Conservation (phyloP, 2,888 invertebrate genomes). For the Dugesia japonica region DNA sequence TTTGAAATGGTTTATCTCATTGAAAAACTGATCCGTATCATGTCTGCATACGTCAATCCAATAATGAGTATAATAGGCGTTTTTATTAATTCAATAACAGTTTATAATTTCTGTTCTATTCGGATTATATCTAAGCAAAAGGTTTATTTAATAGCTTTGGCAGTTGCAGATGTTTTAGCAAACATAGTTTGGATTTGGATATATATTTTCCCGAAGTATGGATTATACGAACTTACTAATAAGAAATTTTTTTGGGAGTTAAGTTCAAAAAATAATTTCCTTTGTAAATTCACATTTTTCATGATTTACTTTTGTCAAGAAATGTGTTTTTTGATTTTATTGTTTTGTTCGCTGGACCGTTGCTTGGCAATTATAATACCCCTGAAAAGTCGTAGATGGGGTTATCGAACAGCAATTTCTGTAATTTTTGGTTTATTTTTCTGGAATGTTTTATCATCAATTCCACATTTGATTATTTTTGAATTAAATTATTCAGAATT, state of each 20-base stretch:
- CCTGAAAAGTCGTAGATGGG: background rate
- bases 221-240: too few relatives aligned
- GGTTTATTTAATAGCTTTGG: background rate
- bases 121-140: background rate
- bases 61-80: background rate
- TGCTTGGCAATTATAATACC: background rate
- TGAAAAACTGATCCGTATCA: background rate
- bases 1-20: too few relatives aligned
- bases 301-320: background rate
- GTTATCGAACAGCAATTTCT: background rate
- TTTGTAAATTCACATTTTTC: background rate
- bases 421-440: background rate
- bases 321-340: background rate
- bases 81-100: background rate
- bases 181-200: background rate
- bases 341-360: background rate
- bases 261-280: background rate
- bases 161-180: background rate
- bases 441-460: background rate
- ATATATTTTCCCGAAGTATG: background rate
- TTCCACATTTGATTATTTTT: background rate
- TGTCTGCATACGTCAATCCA: background rate
- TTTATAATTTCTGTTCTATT: background rate
- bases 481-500: background rate
- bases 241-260: background rate